Evolutionary conservation across 1,140 invertebrate species (phyloP).

Genomic region (Polyergus mexicanus): DNA sequence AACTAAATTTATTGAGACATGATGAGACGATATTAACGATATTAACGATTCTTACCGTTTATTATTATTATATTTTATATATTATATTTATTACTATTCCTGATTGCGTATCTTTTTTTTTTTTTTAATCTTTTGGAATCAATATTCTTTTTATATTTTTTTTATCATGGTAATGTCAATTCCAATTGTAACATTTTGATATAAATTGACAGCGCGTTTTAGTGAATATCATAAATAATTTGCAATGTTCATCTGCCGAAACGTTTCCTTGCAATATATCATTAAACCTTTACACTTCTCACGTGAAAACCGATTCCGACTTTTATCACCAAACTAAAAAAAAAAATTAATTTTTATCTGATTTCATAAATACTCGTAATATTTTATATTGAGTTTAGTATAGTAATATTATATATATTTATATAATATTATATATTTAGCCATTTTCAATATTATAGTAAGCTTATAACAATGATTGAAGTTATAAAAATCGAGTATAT

Average conservation of each 20-base stretch:
- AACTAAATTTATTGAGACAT: not conserved
- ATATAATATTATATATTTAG: too few species aligned
- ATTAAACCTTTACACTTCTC: not conserved
- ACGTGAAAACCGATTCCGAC: constrained; percentile 22
- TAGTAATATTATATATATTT: constrained; percentile 4
- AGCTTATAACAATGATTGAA: not conserved
- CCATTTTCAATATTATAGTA: not conserved
- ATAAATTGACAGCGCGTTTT: constrained; percentile 54
- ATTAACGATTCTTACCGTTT: not conserved
- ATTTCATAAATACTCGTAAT: not conserved
- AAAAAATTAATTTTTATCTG: not conserved
- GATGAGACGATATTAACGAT: not conserved
- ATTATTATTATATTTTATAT: too few species aligned
- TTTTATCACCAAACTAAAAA: constrained; percentile 9
- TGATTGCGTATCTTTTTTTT: not conserved
- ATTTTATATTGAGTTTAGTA: not conserved
- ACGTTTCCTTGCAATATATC: constrained; percentile 57
- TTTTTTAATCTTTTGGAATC: not conserved
- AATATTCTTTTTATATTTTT: constrained; percentile 39
- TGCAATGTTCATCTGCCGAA: constrained; percentile 37
- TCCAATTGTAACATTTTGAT: constrained; percentile 29
- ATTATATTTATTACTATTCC: not conserved
- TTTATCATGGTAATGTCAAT: constrained; percentile 44
- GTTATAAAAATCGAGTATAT: not conserved
- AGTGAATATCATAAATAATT: constrained; percentile 59